These are phyloP conservation scores for Sebastes steindachneri DNA, from an alignment of 2,797 vertebrate genomes.

Conservation along the genomic window DNA sequence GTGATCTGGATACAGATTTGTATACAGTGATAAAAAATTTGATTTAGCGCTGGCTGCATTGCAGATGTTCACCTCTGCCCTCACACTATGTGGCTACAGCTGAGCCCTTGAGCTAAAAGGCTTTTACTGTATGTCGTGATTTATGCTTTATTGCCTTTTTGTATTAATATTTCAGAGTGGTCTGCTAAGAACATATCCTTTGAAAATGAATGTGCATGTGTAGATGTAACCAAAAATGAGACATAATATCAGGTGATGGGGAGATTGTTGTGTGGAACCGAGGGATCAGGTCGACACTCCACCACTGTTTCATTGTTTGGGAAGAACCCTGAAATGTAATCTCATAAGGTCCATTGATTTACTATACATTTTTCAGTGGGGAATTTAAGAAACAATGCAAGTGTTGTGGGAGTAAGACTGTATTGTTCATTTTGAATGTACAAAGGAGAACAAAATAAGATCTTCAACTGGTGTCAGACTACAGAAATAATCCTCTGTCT, in stretches of 20 bases:
- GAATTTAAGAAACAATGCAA: neutral
- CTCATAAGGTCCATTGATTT: neutral
- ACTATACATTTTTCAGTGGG: neutral
- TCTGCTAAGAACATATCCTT: neutral
- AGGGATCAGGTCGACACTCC: neutral
- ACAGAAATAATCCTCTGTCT: neutral
- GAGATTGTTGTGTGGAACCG: neutral
- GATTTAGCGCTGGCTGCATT: neutral
- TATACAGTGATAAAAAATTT: neutral
- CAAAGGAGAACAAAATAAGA: neutral
- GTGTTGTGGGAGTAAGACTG: neutral
- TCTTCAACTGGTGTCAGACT: neutral
- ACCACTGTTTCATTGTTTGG: neutral
- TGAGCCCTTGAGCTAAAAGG: neutral
- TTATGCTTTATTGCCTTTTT: neutral
- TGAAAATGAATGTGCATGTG: neutral
- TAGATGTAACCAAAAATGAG: neutral
- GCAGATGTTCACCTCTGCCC: neutral
- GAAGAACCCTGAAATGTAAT: neutral
- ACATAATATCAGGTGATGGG: neutral
- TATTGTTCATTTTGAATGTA: neutral
- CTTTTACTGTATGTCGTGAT: neutral
- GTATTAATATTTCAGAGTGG: neutral
- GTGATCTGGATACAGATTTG: neutral
- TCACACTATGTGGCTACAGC: neutral